phyloP scores from a whole-genome alignment of 2,888 invertebrate genomes.

The Tetramorium bicarinatum region DNA sequence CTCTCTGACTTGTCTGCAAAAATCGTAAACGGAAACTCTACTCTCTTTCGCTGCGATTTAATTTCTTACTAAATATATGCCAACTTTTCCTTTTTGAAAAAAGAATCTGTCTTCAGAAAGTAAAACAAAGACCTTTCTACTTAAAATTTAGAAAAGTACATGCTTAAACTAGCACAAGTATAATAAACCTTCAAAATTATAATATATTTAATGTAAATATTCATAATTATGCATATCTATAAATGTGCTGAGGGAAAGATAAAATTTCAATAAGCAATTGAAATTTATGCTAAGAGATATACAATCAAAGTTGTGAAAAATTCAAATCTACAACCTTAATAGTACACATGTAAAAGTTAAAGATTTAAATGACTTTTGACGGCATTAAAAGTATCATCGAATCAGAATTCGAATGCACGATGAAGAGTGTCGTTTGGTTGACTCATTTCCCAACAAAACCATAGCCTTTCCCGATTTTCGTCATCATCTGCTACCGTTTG shows the following conservation, averaged over 20 bases:
- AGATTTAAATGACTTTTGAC: neutral
- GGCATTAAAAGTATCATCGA: slow-evolving; percentile 14
- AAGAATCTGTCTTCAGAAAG: neutral
- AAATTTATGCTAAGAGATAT: neutral
- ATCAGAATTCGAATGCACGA: slow-evolving; percentile 43
- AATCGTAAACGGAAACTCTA: slow-evolving; percentile 3
- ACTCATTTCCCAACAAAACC: slow-evolving; percentile 73
- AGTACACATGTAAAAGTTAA: neutral
- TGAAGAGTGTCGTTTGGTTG: slow-evolving; percentile 63
- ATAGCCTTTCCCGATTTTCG: slow-evolving; percentile 77
- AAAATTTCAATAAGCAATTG: neutral
- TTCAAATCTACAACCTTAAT: neutral
- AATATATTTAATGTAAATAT: neutral
- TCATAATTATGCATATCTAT: neutral
- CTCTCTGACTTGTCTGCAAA: slow-evolving; percentile 22
- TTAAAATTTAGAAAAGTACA: neutral
- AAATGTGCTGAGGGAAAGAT: neutral
- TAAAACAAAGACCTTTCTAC: neutral
- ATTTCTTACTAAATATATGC: neutral
- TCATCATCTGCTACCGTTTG: slow-evolving; percentile 49
- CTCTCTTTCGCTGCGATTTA: neutral
- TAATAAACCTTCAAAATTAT: neutral
- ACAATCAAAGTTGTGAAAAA: neutral
- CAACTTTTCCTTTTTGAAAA: neutral
- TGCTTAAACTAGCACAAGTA: neutral